A percentile compares a stretch with the other conserved stretches of the same genome.
These are phyloP conservation scores for Eulemur rubriventer DNA, from an alignment of 2,797 vertebrate species.

Conservation along the genomic window DNA sequence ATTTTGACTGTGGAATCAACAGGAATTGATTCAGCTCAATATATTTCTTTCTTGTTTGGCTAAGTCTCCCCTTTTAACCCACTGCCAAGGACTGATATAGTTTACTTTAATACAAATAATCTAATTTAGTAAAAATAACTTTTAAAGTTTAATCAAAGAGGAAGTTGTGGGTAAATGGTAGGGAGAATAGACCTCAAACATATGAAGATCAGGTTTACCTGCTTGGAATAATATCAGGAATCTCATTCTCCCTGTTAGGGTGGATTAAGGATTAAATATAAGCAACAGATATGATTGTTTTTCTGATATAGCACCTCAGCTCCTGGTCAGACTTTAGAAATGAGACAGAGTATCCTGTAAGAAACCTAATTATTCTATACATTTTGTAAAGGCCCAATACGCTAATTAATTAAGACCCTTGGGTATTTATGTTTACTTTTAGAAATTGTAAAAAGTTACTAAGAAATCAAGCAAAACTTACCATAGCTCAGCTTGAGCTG, in stretches of 20 bases:
- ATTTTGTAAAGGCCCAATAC: constrained; percentile 48
- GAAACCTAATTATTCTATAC: not conserved
- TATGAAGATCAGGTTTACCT: not conserved
- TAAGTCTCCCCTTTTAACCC: not conserved
- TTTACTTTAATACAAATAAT: constrained; percentile 13
- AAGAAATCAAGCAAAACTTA: constrained; percentile 45
- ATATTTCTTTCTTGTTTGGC: not conserved
- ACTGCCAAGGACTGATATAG: not conserved
- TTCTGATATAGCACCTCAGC: not conserved
- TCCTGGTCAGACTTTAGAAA: not conserved
- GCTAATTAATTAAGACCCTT: constrained; percentile 13
- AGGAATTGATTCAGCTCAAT: not conserved
- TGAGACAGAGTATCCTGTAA: not conserved
- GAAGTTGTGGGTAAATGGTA: not conserved
- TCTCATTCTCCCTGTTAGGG: not conserved
- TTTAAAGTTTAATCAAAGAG: constrained; percentile 6
- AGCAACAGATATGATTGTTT: not conserved
- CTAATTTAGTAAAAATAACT: not conserved
- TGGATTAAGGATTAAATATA: not conserved
- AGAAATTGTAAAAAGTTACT: constrained; percentile 49
- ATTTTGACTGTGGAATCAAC: not conserved
- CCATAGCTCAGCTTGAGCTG: not conserved
- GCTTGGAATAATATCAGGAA: not conserved
- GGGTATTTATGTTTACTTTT: not conserved
- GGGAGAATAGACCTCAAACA: not conserved